Evolutionary conservation across 2,113 vertebrate genomes (phyloP), one percentile per base, ranked within the genome.

Genomic region (Morone chrysops): DNA sequence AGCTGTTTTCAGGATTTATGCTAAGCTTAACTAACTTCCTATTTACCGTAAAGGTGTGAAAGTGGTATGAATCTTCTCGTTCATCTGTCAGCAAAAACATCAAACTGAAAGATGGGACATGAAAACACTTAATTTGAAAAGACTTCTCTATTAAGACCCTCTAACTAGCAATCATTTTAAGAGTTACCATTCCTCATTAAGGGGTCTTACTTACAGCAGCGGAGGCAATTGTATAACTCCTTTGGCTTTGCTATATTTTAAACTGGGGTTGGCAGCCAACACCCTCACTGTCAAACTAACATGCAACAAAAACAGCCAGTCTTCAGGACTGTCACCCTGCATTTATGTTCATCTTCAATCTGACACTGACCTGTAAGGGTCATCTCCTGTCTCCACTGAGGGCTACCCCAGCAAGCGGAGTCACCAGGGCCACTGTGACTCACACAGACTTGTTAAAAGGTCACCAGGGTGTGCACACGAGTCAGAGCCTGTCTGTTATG

Each of bases 381-480:
- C 20, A 14, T 72, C 75, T 67, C 16, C 77, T 79, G 74, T 36
- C 76, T 73, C 65, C 45, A 45, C 61, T n/a, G 75, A 68, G 78
- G 74, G 18, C n/a, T 48, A 38, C 14, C 45, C 16, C 80, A 36
- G 54, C 70, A 16, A 48, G 22, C 63, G 16, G 18, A 70, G 71
- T 79, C 76, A 75, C 47, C 38, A 51, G 78, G 78, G 87, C 63
- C 70, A 50, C 50, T 47, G 16, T 82, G 67, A 82, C 83, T 83
- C 75, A 80, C 68, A 41, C 6, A 80, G 70, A 75, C 66, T 41
- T 70, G 59, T 71, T 93, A 63, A 92, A 91, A 91, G 80, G 86
- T 91, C 79, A 77, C 47, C 43, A 22, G 75, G 12, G 56, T 57
- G 70, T 85, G 72, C 56, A 17, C 75, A 13, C 31, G 62, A 57